Conservation (phyloP, 2,113 vertebrate species). For the Tapirus terrestris region DNA sequence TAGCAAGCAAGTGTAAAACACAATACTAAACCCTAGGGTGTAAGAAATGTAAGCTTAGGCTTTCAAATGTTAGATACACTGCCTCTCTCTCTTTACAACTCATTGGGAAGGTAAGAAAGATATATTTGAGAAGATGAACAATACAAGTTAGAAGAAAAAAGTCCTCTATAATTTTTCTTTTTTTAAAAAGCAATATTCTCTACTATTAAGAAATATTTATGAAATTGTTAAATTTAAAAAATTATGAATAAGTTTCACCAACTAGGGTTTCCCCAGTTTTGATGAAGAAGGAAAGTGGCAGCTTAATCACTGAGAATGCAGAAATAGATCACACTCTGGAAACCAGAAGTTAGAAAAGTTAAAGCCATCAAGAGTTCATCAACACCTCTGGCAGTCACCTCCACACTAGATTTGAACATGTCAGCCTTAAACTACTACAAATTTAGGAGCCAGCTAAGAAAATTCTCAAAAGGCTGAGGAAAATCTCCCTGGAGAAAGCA, state of each 20-base stretch:
- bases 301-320: neutral
- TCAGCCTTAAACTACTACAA: neutral
- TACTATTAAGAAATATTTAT: conserved; percentile 23
- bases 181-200: neutral
- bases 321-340: neutral
- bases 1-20: neutral
- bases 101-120: neutral
- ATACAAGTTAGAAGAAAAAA: neutral
- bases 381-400: neutral
- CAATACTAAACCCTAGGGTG: neutral
- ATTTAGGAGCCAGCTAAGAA: conserved; percentile 27
- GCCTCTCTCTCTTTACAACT: neutral
- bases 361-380: neutral
- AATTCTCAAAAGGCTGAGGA: neutral
- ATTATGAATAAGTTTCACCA: neutral
- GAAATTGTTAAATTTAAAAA: conserved; percentile 23
- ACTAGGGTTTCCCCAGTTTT: neutral
- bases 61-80: neutral
- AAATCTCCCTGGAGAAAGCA: conserved; percentile 7
- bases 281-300: neutral
- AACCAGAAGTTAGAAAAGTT: neutral
- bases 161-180: neutral
- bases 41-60: neutral
- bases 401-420: neutral
- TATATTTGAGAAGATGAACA: neutral